phyloP scores from a whole-genome alignment of 1,140 invertebrate species.

The Papilio dardanus region DNA sequence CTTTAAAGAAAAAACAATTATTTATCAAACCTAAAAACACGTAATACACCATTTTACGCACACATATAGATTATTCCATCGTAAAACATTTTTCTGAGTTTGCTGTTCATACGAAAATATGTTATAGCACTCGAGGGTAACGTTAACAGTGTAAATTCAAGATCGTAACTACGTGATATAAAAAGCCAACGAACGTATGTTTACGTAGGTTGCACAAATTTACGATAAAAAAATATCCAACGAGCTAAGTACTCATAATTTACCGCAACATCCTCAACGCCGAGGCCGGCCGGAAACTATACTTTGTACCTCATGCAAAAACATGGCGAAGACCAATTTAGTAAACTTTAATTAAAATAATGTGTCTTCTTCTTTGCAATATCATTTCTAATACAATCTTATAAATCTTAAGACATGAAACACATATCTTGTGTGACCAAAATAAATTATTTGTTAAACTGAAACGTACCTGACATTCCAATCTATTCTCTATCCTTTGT shows the following conservation, averaged over 20 bases:
- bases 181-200: conserved; percentile 51
- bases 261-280: conserved; percentile 38
- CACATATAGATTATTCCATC: background rate
- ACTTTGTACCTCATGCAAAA: background rate
- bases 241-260: conserved; percentile 40
- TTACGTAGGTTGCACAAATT: conserved; percentile 54
- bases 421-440: background rate
- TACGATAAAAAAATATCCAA: conserved; percentile 61
- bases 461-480: conserved; percentile 3
- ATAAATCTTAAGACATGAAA: background rate
- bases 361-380: background rate
- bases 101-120: conserved; percentile 36
- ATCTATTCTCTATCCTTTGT: background rate
- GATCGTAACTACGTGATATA: conserved; percentile 63
- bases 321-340: background rate
- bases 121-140: conserved; percentile 46
- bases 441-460: conserved; percentile 9
- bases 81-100: conserved; percentile 8
- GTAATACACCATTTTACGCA: background rate
- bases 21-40: background rate
- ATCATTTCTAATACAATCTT: background rate
- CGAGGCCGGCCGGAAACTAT: background rate
- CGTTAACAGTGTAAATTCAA: conserved; percentile 57
- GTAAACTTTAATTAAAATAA: conserved; percentile 2
- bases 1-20: background rate